Evolutionary conservation across 2,113 vertebrate genomes (phyloP), one percentile per base, ranked within the genome.

Genomic region (Oxygymnocypris stewartii): DNA sequence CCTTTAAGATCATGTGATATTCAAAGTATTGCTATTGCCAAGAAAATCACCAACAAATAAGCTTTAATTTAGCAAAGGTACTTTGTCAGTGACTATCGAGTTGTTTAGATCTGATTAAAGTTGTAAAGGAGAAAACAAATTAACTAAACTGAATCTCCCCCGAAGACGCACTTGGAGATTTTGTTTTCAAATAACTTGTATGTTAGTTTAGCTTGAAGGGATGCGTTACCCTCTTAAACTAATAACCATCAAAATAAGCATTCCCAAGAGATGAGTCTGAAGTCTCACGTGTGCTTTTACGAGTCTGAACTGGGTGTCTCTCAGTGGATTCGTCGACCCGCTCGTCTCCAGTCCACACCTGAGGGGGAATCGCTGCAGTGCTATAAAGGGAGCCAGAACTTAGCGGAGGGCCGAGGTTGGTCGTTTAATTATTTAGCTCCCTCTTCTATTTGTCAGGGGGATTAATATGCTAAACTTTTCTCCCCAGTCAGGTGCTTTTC

Each of bases 401-500:
- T 42, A 88, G 47, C 59, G 40, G 67, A 90, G 57, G 88, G 57
- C 90, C 89, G 75, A 89, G 79, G 49, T 49, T 89, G 89, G 85
- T 78, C 49, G 81, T 90, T 91, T 63, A 85, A 91, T 91, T 91
- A 92, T 93, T 91, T 88, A 89, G 71, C 86, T 79, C 37, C 85
- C 74, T 80, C 13, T 84, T 77, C 69, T 89, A 61, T 88, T 79
- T 90, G 76, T 91, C 88, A 85, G 74, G 74, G 82, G 91, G 88
- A 94, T 94, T 92, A 92, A 94, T 93, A 91, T 90, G 90, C 85
- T 91, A 85, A 91, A 92, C 89, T 87, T 92, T 87, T 90, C 79
- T 91, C 86, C 89, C 65, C 88, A 85, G 90, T 92, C 87, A 90
- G 87, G 88, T 83, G 31, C 90, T 92, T 88, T 90, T 90, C 87